phyloP scores from a whole-genome alignment of 1,140 invertebrate species.

The Choristoneura fumiferana region DNA sequence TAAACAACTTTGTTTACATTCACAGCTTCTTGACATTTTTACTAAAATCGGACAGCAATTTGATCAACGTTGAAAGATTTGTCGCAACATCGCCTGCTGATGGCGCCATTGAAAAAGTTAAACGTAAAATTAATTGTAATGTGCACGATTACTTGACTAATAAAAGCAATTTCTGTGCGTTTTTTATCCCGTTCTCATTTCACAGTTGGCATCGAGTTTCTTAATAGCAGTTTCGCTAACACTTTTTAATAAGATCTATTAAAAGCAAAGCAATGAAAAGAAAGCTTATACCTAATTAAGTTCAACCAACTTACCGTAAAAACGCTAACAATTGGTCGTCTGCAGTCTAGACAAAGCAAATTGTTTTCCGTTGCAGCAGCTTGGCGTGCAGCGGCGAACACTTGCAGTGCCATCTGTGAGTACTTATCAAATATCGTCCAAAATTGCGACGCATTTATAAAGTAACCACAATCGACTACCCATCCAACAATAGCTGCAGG shows the following conservation, averaged over 20 bases:
- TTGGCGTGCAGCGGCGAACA: slow-evolving; percentile 1
- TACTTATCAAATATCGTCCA: slow-evolving; percentile 19
- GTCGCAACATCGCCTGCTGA: slow-evolving; percentile 1
- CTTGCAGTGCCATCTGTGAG: background rate
- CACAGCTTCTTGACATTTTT: slow-evolving; percentile 12
- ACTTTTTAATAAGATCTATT: no score
- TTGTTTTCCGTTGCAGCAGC: slow-evolving; percentile 7
- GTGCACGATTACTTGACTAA: no score
- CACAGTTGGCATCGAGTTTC: no score
- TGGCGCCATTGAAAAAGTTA: background rate
- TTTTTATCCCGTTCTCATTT: no score
- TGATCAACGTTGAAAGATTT: background rate
- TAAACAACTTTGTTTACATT: slow-evolving; percentile 19
- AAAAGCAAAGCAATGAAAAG: no score
- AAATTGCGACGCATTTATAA: slow-evolving; percentile 39
- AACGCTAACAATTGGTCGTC: background rate
- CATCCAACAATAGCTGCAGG: slow-evolving; percentile 66
- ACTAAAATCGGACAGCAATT: slow-evolving; percentile 9
- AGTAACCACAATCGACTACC: slow-evolving; percentile 56
- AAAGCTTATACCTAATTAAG: no score
- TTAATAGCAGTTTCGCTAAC: no score
- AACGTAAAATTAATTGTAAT: no score
- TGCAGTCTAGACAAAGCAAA: slow-evolving; percentile 11
- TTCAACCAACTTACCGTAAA: background rate
- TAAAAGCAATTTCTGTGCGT: no score